These are phyloP conservation scores for Endotricha flammealis DNA, from an alignment of 2,888 invertebrate species.

Conservation along the genomic window DNA sequence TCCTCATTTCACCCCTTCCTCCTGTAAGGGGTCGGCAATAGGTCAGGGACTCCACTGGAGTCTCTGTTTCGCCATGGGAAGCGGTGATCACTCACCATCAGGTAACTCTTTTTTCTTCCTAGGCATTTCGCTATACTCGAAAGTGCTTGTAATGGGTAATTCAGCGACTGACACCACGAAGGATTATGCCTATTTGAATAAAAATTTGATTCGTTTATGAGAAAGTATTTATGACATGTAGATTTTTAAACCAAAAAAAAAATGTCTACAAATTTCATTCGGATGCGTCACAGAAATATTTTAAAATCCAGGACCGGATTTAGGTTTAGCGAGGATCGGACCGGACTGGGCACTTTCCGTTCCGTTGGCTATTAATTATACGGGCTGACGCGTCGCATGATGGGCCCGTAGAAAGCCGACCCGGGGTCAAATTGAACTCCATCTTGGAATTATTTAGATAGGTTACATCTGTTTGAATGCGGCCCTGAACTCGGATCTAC, in stretches of 20 bases:
- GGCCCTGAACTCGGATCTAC: constrained; percentile 3
- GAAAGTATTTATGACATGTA: no score
- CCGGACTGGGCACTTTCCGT: constrained; percentile 31
- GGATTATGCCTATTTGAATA: no score
- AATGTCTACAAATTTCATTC: not conserved
- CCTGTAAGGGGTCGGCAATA: no score
- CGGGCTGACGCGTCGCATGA: constrained; percentile 49
- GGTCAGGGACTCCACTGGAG: no score
- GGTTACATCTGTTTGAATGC: constrained; percentile 12
- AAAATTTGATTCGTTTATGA: no score
- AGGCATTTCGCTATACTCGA: no score
- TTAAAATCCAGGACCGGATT: constrained; percentile 20
- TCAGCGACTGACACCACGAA: no score
- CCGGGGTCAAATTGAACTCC: constrained; percentile 38
- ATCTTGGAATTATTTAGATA: constrained; percentile 20
- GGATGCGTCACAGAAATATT: constrained; percentile 2
- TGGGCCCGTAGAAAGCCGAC: constrained; percentile 59
- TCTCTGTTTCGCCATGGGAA: no score
- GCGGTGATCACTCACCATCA: no score
- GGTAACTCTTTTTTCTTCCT: no score
- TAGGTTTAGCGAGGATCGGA: constrained; percentile 12
- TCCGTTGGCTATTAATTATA: constrained; percentile 27
- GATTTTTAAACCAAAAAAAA: not conserved
- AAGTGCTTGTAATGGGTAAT: no score
- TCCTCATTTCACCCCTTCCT: no score